Base-by-base conservation (phyloP, 2,797 vertebrate species). In the Betta splendens region DNA sequence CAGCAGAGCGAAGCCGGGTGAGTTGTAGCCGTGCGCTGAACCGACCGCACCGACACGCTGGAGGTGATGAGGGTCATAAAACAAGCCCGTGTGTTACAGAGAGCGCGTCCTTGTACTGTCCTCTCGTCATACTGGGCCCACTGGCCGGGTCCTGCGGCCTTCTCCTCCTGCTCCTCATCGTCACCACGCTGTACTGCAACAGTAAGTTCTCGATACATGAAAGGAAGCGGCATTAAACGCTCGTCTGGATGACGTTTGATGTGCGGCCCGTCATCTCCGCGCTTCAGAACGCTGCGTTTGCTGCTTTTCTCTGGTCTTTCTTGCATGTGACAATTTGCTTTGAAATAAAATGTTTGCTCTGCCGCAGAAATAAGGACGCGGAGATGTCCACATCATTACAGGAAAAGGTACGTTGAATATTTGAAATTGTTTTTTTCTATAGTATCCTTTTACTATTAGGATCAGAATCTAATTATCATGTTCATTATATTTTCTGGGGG, bases 341-440 rank as follows among this genome's bases (percentile, higher is more conserved):
- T 61, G 20, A 44, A 15, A 61, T 25, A 0, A n/a, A 1, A n/a
- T 4, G 21, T 45, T 70, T 26, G 8, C 48, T 60, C 32, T 36
- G 5, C 20, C 75, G 17, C 26, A 93, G 92, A 52, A 17, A 61
- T 85, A 8, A 82, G 91, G 62, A 93, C 91, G 32, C 78, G 85
- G 35, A 80, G 90, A 54, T 93, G 92, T 64, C 92, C 92, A 1
- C 92, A 93, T 58, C 91, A 93, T 84, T 38, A 92, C 79, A 93
- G 88, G 64, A 87, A 79, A 85, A 86, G 82, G 92, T 92, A 77
- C 79, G 86, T 80, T 13, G 5, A 40, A 51, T 42, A 7, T 18
- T 29, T 32, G 7, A 3, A 5, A 26, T n/a, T n/a, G n/a, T n/a
- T n/a, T n/a, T n/a, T n/a, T n/a, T n/a, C n/a, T 17, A 7, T 21